These are phyloP conservation scores for Thamnophis sirtalis DNA, from an alignment of 2,113 vertebrate genomes.

Conservation along the genomic window DNA sequence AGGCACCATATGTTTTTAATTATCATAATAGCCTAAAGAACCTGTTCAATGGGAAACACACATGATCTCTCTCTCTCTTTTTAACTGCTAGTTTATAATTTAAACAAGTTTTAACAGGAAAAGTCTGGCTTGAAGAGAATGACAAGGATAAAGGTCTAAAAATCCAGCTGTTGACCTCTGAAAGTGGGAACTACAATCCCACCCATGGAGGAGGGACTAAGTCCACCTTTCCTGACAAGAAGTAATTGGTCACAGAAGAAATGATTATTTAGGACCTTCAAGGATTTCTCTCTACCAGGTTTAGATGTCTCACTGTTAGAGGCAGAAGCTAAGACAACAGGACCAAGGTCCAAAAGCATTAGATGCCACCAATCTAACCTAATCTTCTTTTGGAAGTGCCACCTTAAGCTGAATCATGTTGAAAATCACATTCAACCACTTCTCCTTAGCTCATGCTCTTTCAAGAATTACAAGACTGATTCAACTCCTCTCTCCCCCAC, in stretches of 20 bases:
- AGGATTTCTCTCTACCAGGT: constrained; percentile 61
- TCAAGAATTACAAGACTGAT: constrained; percentile 35
- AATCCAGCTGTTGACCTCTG: constrained; percentile 70
- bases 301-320: constrained; percentile 35
- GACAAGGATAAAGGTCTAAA: constrained; percentile 69
- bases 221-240: constrained; percentile 65
- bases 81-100: constrained; percentile 79
- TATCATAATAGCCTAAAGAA: constrained; percentile 89
- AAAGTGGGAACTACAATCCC: constrained; percentile 62
- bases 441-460: constrained; percentile 46
- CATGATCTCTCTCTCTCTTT: constrained; percentile 72
- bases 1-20: constrained; percentile 92
- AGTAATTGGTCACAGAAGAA: constrained; percentile 79
- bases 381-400: background rate
- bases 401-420: background rate
- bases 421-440: constrained; percentile 47
- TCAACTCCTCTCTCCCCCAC: background rate
- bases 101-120: constrained; percentile 77
- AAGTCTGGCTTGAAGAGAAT: constrained; percentile 66
- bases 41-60: constrained; percentile 79
- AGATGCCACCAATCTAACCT: background rate
- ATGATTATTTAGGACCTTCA: constrained; percentile 62
- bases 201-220: constrained; percentile 70
- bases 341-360: constrained; percentile 41
- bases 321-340: constrained; percentile 39